These are phyloP conservation scores for Gallirallus australis DNA, from an alignment of 2,797 vertebrate genomes.

Conservation along the genomic window DNA sequence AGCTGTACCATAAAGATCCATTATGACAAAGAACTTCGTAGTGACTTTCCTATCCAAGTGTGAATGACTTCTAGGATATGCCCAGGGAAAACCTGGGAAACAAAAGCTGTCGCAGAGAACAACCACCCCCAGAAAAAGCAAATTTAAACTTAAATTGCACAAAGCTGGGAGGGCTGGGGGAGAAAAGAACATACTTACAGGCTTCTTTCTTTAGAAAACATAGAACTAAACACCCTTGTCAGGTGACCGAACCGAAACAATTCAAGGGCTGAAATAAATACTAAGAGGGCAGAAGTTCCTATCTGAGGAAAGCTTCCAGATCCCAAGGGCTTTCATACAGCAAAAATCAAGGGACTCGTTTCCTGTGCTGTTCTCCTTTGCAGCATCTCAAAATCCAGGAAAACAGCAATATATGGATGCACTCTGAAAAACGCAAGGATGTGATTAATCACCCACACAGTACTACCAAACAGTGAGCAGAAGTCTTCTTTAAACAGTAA, in stretches of 20 bases:
- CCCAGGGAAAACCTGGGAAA: not conserved
- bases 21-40: not conserved
- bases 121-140: not conserved
- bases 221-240: not conserved
- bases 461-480: not conserved
- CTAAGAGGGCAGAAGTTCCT: not conserved
- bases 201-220: not conserved
- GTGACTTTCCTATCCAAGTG: fast-evolving
- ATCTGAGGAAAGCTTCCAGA: not conserved
- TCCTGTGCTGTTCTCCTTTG: not conserved
- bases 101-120: not conserved
- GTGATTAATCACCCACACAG: not conserved
- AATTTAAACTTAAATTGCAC: not conserved
- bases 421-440: not conserved
- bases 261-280: not conserved
- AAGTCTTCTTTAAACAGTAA: not conserved
- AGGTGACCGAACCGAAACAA: not conserved
- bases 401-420: fast-evolving
- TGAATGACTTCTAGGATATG: not conserved
- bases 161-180: not conserved
- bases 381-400: not conserved
- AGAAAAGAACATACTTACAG: not conserved
- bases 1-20: not conserved
- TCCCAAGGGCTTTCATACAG: not conserved
- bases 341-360: not conserved